Base-by-base conservation (phyloP, 2,113 vertebrate genomes). In the Kryptolebias marmoratus region DNA sequence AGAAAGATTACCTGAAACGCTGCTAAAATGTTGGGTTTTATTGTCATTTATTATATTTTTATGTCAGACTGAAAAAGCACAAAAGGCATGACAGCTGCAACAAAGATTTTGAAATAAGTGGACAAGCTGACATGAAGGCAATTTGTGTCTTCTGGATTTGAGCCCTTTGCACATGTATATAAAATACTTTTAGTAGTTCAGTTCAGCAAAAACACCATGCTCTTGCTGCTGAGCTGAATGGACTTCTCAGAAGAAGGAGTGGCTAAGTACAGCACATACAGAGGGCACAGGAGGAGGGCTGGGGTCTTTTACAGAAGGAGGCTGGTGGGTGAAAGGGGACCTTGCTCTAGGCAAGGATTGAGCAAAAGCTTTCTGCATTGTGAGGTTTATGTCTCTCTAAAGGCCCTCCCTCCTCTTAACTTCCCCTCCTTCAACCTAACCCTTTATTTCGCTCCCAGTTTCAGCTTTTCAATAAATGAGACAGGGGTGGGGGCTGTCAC, bases 101-200 rank as follows among this genome's bases (percentile, higher is more conserved):
- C 16, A 32, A 58, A n/a, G 39, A n/a, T 42, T 16, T 27, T 11
- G 8, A 64, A 50, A 28, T 10, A 9, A 39, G 31, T 53, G 64
- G 11, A 71, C 55, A 70, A 59, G 69, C 42, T 63, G 83, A 79
- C 65, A 79, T 52, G 54, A 76, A 71, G 72, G 18, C 7, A 45
- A 54, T 64, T 67, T 78, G 64, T 3, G 11, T 63, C 44, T 64
- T 72, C 32, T 70, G 68, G 64, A 75, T 10, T 48, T 36, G 45
- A 36, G 58, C 62, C 48, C 74, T 64, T 72, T 77, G 67, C 72
- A 82, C 85, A 85, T 88, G 89, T 90, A 91, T 90, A 83, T 80
- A 80, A 88, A 86, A 82, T 53, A 82, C 72, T 85, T 53, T 68
- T 53, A 79, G 78, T 44, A 30, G 56, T 72, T 47, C 54, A 13